Evolutionary conservation across 2,888 invertebrate genomes (phyloP), one percentile per base, ranked within the genome.

Genomic region (Rhorus exstirpatorius): DNA sequence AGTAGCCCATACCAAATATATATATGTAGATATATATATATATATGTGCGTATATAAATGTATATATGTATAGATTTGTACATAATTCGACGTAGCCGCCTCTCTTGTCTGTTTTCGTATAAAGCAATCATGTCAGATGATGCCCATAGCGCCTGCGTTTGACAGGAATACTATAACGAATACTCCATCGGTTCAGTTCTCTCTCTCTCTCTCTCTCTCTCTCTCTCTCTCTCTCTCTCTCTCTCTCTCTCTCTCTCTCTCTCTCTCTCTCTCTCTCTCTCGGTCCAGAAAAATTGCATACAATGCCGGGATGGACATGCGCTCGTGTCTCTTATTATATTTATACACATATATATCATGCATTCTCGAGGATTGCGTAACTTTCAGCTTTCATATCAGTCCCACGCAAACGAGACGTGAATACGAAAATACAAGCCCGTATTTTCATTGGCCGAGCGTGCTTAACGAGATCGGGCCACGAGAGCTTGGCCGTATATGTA

Each of bases 131-230:
- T 87, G 88, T 91, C 90, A 90, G 89, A 85, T 79, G 79, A 77
- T 76, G 78, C 74, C 41, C 58, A 51, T 19, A 44, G 71, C n/a
- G 86, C 51, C 89, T 92, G 92, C 85, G 75, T 79, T 87, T 92
- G 92, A 92, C 92, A 91, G 90, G 87, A 86, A 84, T 85, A 89
- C 90, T 90, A 90, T 90, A 89, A 89, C 88, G 85, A 89, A 87
- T 88, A 84, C 84, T 84, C 87, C 8, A 87, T 88, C 88, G 83
- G 83, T 84, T 26, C 46, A 58, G n/a, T n/a, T 63, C 79, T 82
- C 60, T 38, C 17, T 21, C 55, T 31, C 84, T 85, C 87, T 88
- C 89, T 89, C 87, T 89, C 89, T 83, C 84, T 85, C 82, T 74
- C 63, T 35, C 44, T 67, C 82, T 83, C 65, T 58, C 38, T 26